A percentile compares a stretch with the other conserved stretches of the same genome.
Evolutionary conservation across 2,113 vertebrate species (phyloP).

Genomic region (Gopherus evgoodei): DNA sequence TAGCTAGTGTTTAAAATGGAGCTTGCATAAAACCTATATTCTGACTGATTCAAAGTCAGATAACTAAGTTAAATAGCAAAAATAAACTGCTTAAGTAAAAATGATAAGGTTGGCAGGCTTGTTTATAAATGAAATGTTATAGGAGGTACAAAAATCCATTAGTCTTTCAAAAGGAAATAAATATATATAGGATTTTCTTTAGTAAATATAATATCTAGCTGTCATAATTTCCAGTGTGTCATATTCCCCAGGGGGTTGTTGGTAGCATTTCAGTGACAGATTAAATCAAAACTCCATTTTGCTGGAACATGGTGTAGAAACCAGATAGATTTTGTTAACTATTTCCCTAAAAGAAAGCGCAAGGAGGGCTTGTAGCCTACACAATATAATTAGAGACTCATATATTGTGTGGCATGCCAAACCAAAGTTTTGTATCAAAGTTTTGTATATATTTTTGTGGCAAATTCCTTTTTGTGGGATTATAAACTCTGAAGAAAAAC

Average conservation of each 20-base stretch:
- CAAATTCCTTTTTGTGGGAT: neutral
- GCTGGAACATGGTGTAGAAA: neutral
- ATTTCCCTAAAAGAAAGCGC: neutral
- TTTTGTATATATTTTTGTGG: neutral
- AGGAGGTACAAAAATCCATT: neutral
- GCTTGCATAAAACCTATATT: slow-evolving; percentile 24
- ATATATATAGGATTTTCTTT: neutral
- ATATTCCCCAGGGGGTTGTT: neutral
- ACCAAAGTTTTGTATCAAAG: neutral
- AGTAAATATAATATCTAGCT: slow-evolving; percentile 16
- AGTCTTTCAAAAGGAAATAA: slow-evolving; percentile 25
- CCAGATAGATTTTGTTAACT: neutral
- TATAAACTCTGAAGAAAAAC: neutral
- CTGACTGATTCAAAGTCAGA: slow-evolving; percentile 26
- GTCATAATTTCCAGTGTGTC: neutral
- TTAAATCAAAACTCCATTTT: slow-evolving; percentile 29
- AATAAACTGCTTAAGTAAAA: slow-evolving; percentile 40
- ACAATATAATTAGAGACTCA: neutral
- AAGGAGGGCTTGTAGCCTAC: neutral
- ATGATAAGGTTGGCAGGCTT: neutral
- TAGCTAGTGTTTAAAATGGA: neutral
- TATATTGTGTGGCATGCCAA: neutral
- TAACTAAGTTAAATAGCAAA: slow-evolving; percentile 31
- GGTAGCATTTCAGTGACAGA: neutral
- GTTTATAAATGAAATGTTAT: slow-evolving; percentile 36